Evolutionary conservation across 2,113 vertebrate genomes (phyloP).

Genomic region (Phocoena sinus): DNA sequence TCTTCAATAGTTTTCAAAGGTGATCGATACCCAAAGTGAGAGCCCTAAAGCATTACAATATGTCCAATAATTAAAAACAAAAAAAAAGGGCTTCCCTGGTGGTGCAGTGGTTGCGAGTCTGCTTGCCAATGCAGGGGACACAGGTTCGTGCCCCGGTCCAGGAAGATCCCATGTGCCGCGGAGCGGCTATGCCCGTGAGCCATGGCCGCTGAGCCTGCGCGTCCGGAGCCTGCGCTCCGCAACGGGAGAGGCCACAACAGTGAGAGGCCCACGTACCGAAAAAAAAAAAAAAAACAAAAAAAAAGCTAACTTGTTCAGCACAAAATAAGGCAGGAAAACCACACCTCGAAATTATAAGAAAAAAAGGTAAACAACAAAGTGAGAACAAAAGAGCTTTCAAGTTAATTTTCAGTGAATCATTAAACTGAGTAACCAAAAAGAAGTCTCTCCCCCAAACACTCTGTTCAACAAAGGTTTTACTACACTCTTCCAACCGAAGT

Average conservation of each 20-base stretch:
- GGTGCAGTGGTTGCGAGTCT: too few relatives aligned
- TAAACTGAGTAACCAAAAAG: not conserved
- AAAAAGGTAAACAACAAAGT: not conserved
- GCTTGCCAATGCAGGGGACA: too few relatives aligned
- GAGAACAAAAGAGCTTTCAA: not conserved
- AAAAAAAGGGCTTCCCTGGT: too few relatives aligned
- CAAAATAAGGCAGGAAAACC: conserved; percentile 50
- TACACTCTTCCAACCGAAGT: not conserved
- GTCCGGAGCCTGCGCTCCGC: too few relatives aligned
- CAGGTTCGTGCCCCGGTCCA: too few relatives aligned
- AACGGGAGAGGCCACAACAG: too few relatives aligned
- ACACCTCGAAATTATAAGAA: not conserved
- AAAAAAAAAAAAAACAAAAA: not conserved
- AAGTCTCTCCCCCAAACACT: not conserved
- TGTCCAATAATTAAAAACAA: not conserved
- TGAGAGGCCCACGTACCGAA: too few relatives aligned
- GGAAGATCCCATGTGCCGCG: too few relatives aligned
- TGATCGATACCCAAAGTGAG: not conserved
- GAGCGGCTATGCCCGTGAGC: too few relatives aligned
- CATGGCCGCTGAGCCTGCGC: too few relatives aligned
- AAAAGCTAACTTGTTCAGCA: conserved; percentile 19
- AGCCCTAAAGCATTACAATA: conserved; percentile 4
- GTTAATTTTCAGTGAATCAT: conserved; percentile 25
- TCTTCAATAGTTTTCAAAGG: conserved; percentile 32
- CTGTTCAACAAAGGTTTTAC: not conserved